Evolutionary conservation across 2,888 invertebrate genomes (phyloP).

Genomic region (Lysandra coridon): DNA sequence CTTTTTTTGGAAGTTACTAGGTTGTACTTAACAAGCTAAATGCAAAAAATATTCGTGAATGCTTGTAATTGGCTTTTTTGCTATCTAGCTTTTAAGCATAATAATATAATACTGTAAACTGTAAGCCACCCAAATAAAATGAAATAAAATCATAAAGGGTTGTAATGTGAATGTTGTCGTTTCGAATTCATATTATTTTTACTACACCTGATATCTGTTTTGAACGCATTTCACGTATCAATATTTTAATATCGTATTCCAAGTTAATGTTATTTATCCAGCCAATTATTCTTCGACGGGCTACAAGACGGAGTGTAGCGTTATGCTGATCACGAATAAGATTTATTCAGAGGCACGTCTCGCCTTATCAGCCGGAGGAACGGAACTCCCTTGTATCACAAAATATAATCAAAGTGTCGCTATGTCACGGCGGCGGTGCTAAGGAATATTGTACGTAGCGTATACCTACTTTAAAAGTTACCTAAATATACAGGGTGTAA

Average conservation of each 20-base stretch:
- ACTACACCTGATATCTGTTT: background rate
- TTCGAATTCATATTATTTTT: no score
- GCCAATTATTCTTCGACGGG: conserved; percentile 15
- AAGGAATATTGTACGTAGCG: background rate
- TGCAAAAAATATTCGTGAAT: no score
- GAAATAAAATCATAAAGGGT: background rate
- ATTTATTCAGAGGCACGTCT: conserved; percentile 64
- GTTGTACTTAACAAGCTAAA: no score
- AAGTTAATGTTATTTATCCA: conserved; percentile 15
- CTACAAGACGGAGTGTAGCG: conserved; percentile 33
- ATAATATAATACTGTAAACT: no score
- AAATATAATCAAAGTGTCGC: conserved; percentile 28
- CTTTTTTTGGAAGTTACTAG: no score
- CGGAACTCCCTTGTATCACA: conserved; percentile 43
- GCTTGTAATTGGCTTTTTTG: no score
- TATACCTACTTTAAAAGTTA: background rate
- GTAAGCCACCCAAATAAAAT: no score
- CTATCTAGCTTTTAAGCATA: no score
- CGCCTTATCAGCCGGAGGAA: conserved; percentile 58
- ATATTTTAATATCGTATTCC: conserved; percentile 7
- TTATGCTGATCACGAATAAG: conserved; percentile 55
- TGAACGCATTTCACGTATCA: background rate
- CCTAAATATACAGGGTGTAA: background rate
- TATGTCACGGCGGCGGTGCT: background rate
- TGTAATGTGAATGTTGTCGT: background rate